Conservation (phyloP, 1,140 invertebrate species). For the Hesperophylax magnus region DNA sequence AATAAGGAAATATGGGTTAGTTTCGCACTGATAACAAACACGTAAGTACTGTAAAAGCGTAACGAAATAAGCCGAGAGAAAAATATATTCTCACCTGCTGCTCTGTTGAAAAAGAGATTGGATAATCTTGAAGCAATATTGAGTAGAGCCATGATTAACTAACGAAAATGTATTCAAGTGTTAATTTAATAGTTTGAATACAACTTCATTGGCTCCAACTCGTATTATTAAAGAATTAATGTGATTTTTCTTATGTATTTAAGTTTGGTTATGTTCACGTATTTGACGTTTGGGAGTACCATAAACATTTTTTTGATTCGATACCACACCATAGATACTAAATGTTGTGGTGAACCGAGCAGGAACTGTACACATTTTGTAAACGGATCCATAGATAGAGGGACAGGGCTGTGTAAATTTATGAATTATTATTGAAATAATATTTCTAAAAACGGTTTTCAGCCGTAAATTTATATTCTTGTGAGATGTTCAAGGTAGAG, state of each 20-base stretch:
- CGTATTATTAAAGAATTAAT: background rate
- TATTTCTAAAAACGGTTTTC: too few relatives aligned
- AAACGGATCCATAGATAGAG: background rate
- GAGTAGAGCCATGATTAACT: conserved; percentile 37
- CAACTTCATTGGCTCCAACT: background rate
- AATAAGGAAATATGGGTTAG: too few relatives aligned
- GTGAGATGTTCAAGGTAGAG: too few relatives aligned
- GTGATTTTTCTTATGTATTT: background rate
- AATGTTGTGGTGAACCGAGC: too few relatives aligned
- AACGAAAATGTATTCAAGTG: background rate
- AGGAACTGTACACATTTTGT: too few relatives aligned
- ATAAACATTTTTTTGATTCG: background rate
- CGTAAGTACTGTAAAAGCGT: too few relatives aligned
- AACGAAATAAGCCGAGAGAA: too few relatives aligned
- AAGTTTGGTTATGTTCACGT: background rate
- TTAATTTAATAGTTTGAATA: background rate
- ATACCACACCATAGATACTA: too few relatives aligned
- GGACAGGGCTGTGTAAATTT: background rate
- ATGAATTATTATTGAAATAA: background rate
- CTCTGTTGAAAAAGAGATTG: conserved; percentile 24
- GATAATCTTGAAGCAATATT: conserved; percentile 33
- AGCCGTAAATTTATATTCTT: too few relatives aligned
- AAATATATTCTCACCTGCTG: conserved; percentile 20
- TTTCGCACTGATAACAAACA: too few relatives aligned
- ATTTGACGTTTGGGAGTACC: conserved; percentile 5